Conservation (phyloP, 2,888 invertebrate genomes). For the Mellilla xanthometata region DNA sequence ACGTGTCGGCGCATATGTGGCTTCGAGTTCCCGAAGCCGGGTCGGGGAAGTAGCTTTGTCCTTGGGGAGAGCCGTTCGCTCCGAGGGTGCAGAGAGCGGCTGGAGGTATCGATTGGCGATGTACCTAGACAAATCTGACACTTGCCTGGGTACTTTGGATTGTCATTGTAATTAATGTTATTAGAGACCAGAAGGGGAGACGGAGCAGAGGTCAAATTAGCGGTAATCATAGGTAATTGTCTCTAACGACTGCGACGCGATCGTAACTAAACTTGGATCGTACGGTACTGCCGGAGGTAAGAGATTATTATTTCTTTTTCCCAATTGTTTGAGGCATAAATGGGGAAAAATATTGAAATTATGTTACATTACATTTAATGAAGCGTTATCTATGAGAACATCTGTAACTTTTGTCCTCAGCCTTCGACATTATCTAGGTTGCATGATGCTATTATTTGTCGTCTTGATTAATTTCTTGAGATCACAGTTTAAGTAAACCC, state of each 20-base stretch:
- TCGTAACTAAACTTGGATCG: not conserved
- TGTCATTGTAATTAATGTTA: constrained; percentile 36
- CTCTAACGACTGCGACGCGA: constrained; percentile 39
- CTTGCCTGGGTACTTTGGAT: constrained; percentile 33
- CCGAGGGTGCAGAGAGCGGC: constrained; percentile 21
- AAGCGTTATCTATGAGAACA: too few species aligned
- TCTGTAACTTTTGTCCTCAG: too few species aligned
- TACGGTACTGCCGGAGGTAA: too few species aligned
- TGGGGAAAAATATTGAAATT: too few species aligned
- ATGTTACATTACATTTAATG: too few species aligned
- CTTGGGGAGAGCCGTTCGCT: constrained; percentile 32
- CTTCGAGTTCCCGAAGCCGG: constrained; percentile 1
- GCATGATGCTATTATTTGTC: too few species aligned
- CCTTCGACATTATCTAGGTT: too few species aligned
- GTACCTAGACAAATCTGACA: constrained; percentile 33
- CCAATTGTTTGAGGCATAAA: too few species aligned
- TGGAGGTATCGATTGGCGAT: constrained; percentile 32
- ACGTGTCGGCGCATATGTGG: constrained; percentile 3
- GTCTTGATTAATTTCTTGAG: too few species aligned
- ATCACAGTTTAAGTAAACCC: too few species aligned
- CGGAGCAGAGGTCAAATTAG: constrained; percentile 53
- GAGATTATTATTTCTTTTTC: too few species aligned
- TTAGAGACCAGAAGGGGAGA: constrained; percentile 39
- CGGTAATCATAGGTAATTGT: constrained; percentile 62
- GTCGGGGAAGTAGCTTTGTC: constrained; percentile 46